Conservation (phyloP, 2,888 invertebrate species). For the Callyntrura guangdongensis region DNA sequence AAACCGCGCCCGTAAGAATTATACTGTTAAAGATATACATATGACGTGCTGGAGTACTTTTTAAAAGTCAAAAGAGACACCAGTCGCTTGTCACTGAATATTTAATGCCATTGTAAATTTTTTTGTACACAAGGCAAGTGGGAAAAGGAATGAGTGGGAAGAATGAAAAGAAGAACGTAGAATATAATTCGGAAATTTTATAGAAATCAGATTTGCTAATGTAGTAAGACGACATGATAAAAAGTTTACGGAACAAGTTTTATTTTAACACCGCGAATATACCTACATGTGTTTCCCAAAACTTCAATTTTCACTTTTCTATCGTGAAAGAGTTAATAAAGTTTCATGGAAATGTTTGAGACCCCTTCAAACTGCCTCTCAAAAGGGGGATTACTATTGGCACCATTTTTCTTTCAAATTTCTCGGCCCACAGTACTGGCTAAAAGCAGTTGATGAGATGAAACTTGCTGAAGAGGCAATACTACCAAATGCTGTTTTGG, state of each 20-base stretch:
- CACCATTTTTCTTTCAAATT: conserved; percentile 71
- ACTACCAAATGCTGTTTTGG: too few species aligned
- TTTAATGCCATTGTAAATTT: conserved; percentile 74
- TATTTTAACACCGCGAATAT: too few species aligned
- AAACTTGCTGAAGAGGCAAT: conserved; percentile 32
- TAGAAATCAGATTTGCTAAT: conserved; percentile 47
- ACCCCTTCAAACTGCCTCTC: background rate
- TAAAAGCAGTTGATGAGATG: conserved; percentile 23
- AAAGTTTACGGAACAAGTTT: conserved; percentile 16
- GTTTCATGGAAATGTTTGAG: background rate
- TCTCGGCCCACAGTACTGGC: conserved; percentile 17
- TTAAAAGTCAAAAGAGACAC: conserved; percentile 23
- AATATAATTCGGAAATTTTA: conserved; percentile 59
- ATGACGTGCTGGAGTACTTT: conserved; percentile 41
- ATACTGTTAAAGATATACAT: conserved; percentile 48
- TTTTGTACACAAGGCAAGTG: conserved; percentile 70
- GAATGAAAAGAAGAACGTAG: background rate
- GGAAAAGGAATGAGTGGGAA: conserved; percentile 48
- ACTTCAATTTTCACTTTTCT: background rate
- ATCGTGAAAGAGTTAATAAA: conserved; percentile 1
- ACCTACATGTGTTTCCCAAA: background rate
- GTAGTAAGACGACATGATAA: conserved; percentile 46
- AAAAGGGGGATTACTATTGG: conserved; percentile 64
- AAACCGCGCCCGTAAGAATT: conserved; percentile 62
- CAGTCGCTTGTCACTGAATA: conserved; percentile 36